Percentiles rank a stretch among this genome's conserved stretches.
These are phyloP conservation scores for Kuschelorhynchus macadamiae DNA, from an alignment of 2,888 invertebrate species.

Conservation along the genomic window DNA sequence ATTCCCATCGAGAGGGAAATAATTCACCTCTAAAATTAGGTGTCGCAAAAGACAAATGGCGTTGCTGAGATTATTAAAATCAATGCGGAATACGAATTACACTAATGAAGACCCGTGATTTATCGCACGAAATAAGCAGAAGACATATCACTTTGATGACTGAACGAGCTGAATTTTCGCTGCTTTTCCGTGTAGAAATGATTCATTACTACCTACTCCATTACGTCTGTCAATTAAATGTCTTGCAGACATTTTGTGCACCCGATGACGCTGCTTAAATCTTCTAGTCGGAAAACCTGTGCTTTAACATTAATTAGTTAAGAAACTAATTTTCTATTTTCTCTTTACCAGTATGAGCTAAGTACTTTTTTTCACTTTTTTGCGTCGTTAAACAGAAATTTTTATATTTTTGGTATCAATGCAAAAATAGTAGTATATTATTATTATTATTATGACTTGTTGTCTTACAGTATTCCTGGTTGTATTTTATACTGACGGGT, in stretches of 20 bases:
- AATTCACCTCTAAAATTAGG: slow-evolving; percentile 29
- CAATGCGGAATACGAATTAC: slow-evolving; percentile 54
- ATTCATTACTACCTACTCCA: slow-evolving; percentile 55
- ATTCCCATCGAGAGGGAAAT: slow-evolving; percentile 16
- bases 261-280: not conserved
- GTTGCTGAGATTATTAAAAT: slow-evolving; percentile 52
- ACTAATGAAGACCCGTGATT: slow-evolving; percentile 56
- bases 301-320: too few species aligned
- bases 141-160: slow-evolving; percentile 55
- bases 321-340: too few species aligned
- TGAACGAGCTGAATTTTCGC: slow-evolving; percentile 24
- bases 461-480: too few species aligned
- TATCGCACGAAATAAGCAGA: slow-evolving; percentile 51
- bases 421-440: too few species aligned
- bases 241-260: slow-evolving; percentile 50
- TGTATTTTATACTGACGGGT: too few species aligned
- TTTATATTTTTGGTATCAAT: too few species aligned
- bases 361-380: too few species aligned
- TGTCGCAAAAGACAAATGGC: slow-evolving; percentile 46
- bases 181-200: slow-evolving; percentile 47
- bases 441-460: too few species aligned
- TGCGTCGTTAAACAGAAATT: too few species aligned
- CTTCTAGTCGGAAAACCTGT: too few species aligned
- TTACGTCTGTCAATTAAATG: slow-evolving; percentile 55
- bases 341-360: too few species aligned